Base-by-base conservation (phyloP, 2,797 vertebrate genomes). In the Masticophis lateralis region DNA sequence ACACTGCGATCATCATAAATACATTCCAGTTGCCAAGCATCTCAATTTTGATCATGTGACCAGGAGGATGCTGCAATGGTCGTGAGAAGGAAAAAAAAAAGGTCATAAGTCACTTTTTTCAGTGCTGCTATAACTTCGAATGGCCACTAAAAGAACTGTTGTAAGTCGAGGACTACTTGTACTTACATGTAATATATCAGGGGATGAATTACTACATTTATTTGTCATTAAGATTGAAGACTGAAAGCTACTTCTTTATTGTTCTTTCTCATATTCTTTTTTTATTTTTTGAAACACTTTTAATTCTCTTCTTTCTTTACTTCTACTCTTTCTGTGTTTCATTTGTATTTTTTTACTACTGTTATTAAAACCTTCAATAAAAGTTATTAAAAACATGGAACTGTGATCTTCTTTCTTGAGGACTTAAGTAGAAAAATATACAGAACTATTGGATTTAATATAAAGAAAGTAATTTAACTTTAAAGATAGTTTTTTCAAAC, bases 391-490 rank as follows among this genome's bases (percentile, higher is more conserved):
- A 74, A 43, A 83, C 79, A 89, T n/a, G 2, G 22, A 20, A 92
- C n/a, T 69, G 11, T 86, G 14, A 55, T 89, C 20, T 88, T 20
- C 11, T 57, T 69, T 94, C 87, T 37, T 5, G 1, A 74, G 22
- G 0, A 86, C 12, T 87, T 2, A 32, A 22, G 6, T 53, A 32
- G 28, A 90, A 66, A 90, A 47, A 8, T 20, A 14, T 60, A 37
- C 11, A 88, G 13, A 20, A 57, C 32, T 87, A 43, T 43, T 74
- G 20, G 32, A 91, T 27, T 90, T 60, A 93, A 86, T 55, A 18
- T 5, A 92, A 88, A 47, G 37, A 27, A 16, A 32, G 14, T 16
- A 89, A 93, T 93, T 91, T 74, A 89, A 14, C 53, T 69, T 87
- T 20, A 53, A 69, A n/a, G 51, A 51, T n/a, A 22, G 63, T 90